Evolutionary conservation across 2,113 vertebrate species (phyloP).

Genomic region (Scytalopus superciliaris): DNA sequence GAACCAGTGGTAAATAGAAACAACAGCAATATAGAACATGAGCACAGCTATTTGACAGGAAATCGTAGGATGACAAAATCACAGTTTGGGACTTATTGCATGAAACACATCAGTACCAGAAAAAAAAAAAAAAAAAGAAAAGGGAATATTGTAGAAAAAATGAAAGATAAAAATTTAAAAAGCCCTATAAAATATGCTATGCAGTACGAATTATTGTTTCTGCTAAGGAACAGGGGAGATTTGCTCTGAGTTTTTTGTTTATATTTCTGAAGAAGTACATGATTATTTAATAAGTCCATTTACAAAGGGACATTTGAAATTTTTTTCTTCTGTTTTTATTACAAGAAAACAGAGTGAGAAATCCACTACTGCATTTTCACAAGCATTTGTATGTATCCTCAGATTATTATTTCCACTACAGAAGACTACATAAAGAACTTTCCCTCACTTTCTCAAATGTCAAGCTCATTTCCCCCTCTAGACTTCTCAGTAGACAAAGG

Average conservation of each 20-base stretch:
- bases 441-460: neutral
- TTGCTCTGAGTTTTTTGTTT: neutral
- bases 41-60: neutral
- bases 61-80: neutral
- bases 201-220: neutral
- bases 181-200: accelerated
- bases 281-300: neutral
- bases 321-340: neutral
- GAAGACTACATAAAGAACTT: neutral
- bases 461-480: neutral
- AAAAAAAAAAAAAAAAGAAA: neutral
- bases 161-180: neutral
- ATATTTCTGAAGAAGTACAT: neutral
- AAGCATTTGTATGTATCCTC: neutral
- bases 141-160: neutral
- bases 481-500: neutral
- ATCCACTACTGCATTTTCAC: neutral
- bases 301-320: neutral
- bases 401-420: neutral
- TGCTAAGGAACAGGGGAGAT: neutral
- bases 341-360: neutral
- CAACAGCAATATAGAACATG: neutral
- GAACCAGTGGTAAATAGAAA: neutral
- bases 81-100: neutral
- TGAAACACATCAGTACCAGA: neutral